Percentiles rank a stretch among this genome's conserved stretches.
Evolutionary conservation across 2,113 vertebrate genomes (phyloP).

Genomic region (Ardeotis arabs): DNA sequence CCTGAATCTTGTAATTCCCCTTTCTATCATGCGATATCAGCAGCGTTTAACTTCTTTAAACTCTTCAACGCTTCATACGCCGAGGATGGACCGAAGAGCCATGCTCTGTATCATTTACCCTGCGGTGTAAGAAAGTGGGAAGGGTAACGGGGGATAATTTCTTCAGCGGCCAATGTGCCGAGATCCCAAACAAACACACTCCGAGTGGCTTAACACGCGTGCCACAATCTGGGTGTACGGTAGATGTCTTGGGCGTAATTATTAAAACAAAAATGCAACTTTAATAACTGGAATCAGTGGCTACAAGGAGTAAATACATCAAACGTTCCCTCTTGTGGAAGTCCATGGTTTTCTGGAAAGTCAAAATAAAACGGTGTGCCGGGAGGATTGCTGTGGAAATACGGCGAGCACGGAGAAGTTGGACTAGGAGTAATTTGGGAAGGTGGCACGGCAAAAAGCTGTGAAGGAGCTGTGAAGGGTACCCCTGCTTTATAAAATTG

Average conservation of each 20-base stretch:
- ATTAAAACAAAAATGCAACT: not conserved
- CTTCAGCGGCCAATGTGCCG: not conserved
- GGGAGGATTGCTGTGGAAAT: not conserved
- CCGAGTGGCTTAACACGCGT: rapidly evolving
- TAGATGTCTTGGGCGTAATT: not conserved
- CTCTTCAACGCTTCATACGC: not conserved
- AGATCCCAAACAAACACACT: not conserved
- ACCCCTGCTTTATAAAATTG: not conserved
- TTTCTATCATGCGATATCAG: rapidly evolving
- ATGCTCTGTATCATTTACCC: not conserved
- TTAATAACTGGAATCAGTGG: not conserved
- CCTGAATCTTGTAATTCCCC: not conserved
- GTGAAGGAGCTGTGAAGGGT: not conserved
- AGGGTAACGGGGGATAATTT: not conserved
- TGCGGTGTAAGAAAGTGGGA: not conserved
- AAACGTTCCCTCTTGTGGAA: not conserved
- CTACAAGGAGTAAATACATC: not conserved
- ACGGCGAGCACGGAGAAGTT: rapidly evolving
- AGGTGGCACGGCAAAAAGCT: rapidly evolving
- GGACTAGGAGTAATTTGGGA: not conserved
- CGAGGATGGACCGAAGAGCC: not conserved
- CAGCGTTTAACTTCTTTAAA: not conserved
- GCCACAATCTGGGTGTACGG: not conserved
- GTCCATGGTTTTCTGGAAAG: not conserved
- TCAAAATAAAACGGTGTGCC: not conserved